These are phyloP conservation scores for Microtus pennsylvanicus DNA, from an alignment of 2,113 vertebrate species.

Conservation along the genomic window DNA sequence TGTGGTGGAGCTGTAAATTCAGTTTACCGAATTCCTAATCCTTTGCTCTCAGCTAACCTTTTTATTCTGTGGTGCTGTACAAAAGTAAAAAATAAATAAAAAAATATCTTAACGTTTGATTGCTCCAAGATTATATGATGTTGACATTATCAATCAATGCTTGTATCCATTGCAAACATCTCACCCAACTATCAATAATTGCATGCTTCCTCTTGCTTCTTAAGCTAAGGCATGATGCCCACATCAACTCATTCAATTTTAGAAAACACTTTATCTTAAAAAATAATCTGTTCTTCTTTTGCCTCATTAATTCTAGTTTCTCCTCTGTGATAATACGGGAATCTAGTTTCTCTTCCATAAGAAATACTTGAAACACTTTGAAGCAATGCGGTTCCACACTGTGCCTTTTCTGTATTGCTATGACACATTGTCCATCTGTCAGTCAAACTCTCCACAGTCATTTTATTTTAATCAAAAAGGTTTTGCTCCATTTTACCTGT, in stretches of 20 bases:
- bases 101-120: conserved; percentile 6
- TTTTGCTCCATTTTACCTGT: not conserved
- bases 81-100: not conserved
- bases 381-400: not conserved
- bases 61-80: not conserved
- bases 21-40: not conserved
- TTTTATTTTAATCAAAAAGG: not conserved
- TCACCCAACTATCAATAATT: not conserved
- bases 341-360: not conserved
- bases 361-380: not conserved
- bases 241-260: not conserved
- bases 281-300: not conserved
- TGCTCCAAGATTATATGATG: not conserved
- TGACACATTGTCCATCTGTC: not conserved
- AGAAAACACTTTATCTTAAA: not conserved
- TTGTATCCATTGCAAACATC: not conserved
- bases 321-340: not conserved
- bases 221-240: not conserved
- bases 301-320: not conserved
- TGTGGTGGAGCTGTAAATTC: not conserved
- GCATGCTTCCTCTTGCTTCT: not conserved
- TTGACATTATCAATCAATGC: not conserved
- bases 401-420: not conserved
- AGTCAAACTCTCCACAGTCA: not conserved
- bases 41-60: not conserved